Evolutionary conservation across 2,113 vertebrate genomes (phyloP).

Genomic region (Poeciliopsis prolifica): DNA sequence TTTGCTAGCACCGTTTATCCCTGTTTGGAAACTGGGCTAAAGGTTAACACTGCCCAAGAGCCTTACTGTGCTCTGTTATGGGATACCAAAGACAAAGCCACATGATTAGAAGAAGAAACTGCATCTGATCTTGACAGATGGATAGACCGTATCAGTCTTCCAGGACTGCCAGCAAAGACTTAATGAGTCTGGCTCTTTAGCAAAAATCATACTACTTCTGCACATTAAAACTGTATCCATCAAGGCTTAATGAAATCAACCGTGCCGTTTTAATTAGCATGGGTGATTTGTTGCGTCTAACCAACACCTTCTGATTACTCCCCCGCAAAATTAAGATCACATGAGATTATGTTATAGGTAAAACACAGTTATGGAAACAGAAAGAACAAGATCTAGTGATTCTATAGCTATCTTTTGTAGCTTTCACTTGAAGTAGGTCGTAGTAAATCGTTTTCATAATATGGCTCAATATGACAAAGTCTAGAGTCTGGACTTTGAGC

Average conservation of each 20-base stretch:
- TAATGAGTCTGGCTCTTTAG: slow-evolving; percentile 4
- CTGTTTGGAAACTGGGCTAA: slow-evolving; percentile 15
- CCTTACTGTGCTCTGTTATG: background rate
- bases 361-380: too few relatives aligned
- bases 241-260: slow-evolving; percentile 13
- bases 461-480: background rate
- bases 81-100: background rate
- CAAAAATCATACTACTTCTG: background rate
- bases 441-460: background rate
- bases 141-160: background rate
- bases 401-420: background rate
- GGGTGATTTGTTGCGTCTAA: slow-evolving; percentile 1
- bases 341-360: background rate
- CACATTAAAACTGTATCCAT: background rate
- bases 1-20: slow-evolving; percentile 11
- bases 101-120: slow-evolving; percentile 5
- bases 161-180: background rate
- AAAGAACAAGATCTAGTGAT: too few relatives aligned
- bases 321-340: background rate
- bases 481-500: background rate
- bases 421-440: background rate
- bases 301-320: background rate
- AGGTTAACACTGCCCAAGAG: slow-evolving; percentile 9
- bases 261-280: background rate
- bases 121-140: background rate